Percentiles rank a stretch among this genome's conserved stretches.
Conservation (phyloP, 2,797 vertebrate genomes). For the Lacerta agilis region DNA sequence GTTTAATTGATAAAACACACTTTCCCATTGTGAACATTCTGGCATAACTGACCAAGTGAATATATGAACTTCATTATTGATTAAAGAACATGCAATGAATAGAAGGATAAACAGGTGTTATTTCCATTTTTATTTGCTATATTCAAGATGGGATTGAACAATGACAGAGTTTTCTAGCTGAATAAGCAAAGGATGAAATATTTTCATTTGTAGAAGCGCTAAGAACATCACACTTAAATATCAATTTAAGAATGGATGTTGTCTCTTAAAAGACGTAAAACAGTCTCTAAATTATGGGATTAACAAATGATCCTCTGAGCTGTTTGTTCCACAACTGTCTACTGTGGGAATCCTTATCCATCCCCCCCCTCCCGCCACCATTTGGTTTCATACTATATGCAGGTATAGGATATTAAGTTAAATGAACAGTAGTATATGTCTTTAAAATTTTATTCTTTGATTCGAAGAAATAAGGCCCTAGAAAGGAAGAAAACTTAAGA, state of each 20-base stretch:
- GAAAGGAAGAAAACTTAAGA: neutral
- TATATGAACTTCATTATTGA: neutral
- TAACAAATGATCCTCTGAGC: neutral
- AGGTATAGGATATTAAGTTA: neutral
- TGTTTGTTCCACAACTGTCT: neutral
- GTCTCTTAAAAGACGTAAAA: slow-evolving; percentile 10
- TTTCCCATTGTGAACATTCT: neutral
- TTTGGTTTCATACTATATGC: neutral
- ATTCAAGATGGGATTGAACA: neutral
- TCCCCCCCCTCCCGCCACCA: neutral
- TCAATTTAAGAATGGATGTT: slow-evolving; percentile 25
- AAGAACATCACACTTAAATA: neutral
- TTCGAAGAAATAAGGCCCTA: neutral
- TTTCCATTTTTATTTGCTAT: neutral
- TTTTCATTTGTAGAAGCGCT: neutral
- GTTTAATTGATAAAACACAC: neutral
- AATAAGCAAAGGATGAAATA: slow-evolving; percentile 4
- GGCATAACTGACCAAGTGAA: neutral
- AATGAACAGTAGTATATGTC: neutral
- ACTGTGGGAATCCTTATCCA: slow-evolving; percentile 3
- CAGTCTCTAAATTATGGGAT: slow-evolving; percentile 13
- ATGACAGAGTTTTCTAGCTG: neutral
- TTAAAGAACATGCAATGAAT: neutral
- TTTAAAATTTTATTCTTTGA: neutral
- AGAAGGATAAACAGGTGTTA: neutral